Evolutionary conservation across 64 coral and sea anemone species (phyloP).

Genomic region (Trachythela sp.): DNA sequence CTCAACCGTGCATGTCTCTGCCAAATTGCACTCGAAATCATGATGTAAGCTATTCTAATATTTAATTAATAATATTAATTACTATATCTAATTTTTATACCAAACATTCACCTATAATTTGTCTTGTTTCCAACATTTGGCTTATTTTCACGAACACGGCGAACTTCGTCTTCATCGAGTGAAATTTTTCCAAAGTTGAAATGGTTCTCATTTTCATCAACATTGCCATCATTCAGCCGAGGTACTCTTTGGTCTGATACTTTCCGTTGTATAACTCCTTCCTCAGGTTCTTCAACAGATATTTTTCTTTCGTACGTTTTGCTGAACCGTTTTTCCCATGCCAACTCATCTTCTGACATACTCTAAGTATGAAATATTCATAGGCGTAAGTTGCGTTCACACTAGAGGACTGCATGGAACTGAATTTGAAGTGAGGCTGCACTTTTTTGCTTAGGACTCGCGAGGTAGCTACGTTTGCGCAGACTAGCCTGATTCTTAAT

Average conservation of each 20-base stretch:
- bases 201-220: background rate
- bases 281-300: background rate
- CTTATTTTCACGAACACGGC: background rate
- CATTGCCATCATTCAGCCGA: background rate
- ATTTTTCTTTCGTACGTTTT: background rate
- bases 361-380: background rate
- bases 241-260: background rate
- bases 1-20: too few species aligned
- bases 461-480: too few species aligned
- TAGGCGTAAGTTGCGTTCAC: too few species aligned
- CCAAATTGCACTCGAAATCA: too few species aligned
- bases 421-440: too few species aligned
- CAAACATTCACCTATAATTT: background rate
- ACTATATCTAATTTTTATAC: background rate
- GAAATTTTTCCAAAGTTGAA: background rate
- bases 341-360: background rate
- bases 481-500: too few species aligned
- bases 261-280: background rate
- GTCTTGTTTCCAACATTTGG: background rate
- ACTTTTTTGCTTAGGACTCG: too few species aligned
- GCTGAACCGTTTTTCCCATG: background rate
- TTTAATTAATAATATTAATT: too few species aligned
- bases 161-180: background rate
- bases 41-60: too few species aligned
- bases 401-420: too few species aligned